Percentiles rank a stretch among this genome's conserved stretches.
Evolutionary conservation across 2,797 vertebrate genomes (phyloP).

Genomic region (Darevskia mixta): DNA sequence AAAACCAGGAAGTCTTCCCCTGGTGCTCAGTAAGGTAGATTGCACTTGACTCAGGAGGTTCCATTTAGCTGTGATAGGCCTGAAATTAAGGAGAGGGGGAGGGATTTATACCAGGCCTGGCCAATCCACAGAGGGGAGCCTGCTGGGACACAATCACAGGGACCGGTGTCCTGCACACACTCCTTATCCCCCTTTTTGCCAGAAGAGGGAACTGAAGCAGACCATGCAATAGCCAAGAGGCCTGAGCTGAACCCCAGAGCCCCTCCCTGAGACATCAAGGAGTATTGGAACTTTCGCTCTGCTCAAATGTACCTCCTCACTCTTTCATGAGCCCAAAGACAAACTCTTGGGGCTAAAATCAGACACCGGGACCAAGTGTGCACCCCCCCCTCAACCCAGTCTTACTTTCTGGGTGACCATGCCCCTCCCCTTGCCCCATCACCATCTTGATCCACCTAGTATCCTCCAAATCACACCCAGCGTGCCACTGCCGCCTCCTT

Average conservation of each 20-base stretch:
- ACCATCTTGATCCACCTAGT: neutral
- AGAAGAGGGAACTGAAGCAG: neutral
- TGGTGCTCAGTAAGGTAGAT: neutral
- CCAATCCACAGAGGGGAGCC: too few relatives aligned
- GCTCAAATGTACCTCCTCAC: neutral
- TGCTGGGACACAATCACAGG: too few relatives aligned
- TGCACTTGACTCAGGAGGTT: neutral
- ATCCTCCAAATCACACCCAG: neutral
- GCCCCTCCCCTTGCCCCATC: neutral
- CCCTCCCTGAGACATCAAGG: neutral
- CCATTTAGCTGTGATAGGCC: neutral
- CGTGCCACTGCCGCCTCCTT: neutral
- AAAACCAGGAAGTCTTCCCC: neutral
- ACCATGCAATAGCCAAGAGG: neutral
- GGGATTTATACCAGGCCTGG: too few relatives aligned
- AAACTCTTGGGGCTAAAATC: neutral
- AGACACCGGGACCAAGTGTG: neutral
- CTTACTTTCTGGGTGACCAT: neutral
- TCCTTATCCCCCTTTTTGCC: neutral
- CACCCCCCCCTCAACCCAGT: neutral
- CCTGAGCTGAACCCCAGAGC: neutral
- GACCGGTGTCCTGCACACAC: too few relatives aligned
- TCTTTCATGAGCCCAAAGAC: neutral
- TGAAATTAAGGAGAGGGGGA: too few relatives aligned
- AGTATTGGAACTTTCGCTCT: neutral